Conservation (phyloP, 2,888 invertebrate species). For the Troilus luridus region DNA sequence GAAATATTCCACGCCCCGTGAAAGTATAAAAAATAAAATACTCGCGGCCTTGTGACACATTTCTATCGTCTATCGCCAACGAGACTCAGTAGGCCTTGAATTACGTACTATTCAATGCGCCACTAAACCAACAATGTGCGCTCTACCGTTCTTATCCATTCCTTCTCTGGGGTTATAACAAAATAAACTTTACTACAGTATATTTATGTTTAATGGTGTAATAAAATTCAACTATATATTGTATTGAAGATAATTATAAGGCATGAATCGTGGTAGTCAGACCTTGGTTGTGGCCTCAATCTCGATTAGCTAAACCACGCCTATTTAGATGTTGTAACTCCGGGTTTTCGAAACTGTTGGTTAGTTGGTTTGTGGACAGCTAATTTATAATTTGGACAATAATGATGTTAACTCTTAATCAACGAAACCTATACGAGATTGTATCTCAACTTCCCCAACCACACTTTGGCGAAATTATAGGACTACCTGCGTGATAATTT, state of each 20-base stretch:
- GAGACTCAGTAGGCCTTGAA: background rate
- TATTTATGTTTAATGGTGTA: background rate
- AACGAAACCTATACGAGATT: background rate
- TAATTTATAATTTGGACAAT: background rate
- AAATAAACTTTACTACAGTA: background rate
- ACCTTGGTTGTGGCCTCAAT: background rate
- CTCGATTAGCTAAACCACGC: background rate
- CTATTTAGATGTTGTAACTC: background rate
- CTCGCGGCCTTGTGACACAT: background rate
- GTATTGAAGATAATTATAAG: background rate
- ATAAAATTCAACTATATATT: background rate
- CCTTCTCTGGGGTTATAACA: background rate
- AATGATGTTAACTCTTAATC: background rate
- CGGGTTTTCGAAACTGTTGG: background rate
- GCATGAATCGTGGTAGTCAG: background rate
- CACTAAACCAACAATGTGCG: background rate
- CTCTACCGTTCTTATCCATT: background rate
- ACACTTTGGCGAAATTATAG: background rate
- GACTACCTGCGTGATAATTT: background rate
- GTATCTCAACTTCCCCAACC: background rate
- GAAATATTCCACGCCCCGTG: background rate
- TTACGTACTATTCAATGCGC: background rate
- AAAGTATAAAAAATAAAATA: slow-evolving; percentile 3
- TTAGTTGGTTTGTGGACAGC: background rate
- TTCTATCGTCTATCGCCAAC: background rate